Conservation (phyloP, 2,888 invertebrate species). For the Limnephilus lunatus region DNA sequence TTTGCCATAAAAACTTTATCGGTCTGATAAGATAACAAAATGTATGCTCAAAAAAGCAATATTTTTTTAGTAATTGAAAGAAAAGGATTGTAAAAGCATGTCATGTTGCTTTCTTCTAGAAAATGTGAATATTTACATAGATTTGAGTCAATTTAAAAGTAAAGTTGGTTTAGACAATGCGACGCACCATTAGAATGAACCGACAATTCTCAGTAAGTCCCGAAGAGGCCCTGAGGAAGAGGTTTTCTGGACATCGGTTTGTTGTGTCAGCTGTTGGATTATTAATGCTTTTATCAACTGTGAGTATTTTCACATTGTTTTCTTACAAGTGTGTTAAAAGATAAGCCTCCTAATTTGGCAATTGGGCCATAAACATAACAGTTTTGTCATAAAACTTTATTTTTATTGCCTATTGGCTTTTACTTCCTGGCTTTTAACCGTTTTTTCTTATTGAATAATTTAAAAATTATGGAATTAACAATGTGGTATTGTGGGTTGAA, state of each 20-base stretch:
- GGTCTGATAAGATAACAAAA: neutral
- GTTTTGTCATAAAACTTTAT: conserved; percentile 4
- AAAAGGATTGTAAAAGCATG: neutral
- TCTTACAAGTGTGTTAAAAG: neutral
- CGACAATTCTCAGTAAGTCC: conserved; percentile 56
- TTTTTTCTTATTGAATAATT: neutral
- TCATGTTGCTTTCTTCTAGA: neutral
- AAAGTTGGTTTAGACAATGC: neutral
- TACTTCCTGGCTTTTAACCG: neutral
- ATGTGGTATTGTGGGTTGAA: neutral
- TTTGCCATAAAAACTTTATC: neutral
- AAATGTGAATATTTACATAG: neutral
- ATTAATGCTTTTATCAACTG: conserved; percentile 54
- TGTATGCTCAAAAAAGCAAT: neutral
- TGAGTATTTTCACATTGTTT: conserved; percentile 43
- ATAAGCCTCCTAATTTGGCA: neutral
- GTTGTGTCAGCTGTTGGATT: conserved; percentile 61
- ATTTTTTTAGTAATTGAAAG: neutral
- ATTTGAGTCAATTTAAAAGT: neutral
- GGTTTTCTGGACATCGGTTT: conserved; percentile 60
- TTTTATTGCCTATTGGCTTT: neutral
- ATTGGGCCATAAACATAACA: neutral
- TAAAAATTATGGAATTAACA: neutral
- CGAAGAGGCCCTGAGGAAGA: conserved; percentile 57
- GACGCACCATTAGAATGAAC: conserved; percentile 46